Percentiles rank a stretch among this genome's conserved stretches.
Evolutionary conservation across 2,113 vertebrate species (phyloP).

Genomic region (Meleagris gallopavo): DNA sequence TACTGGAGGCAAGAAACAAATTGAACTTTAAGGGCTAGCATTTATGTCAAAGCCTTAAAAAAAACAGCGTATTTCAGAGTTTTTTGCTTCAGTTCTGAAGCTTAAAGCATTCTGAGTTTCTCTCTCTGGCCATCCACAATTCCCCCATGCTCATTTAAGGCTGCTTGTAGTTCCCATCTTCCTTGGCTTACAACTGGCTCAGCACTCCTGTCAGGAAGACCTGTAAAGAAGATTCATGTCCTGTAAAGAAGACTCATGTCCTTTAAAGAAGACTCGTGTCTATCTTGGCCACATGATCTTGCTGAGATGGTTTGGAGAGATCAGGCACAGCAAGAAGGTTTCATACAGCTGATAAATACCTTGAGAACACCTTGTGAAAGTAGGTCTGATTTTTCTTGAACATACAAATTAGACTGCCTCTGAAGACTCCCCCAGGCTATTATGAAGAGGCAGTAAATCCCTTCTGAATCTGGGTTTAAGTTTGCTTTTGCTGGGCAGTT

Average conservation of each 20-base stretch:
- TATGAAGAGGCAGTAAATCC: not conserved
- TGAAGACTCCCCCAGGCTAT: not conserved
- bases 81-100: not conserved
- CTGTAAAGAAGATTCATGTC: too few relatives aligned
- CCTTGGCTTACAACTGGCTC: not conserved
- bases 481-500: not conserved
- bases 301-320: not conserved
- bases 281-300: not conserved
- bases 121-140: not conserved
- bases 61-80: not conserved
- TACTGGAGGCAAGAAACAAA: not conserved
- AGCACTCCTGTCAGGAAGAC: not conserved
- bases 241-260: too few relatives aligned
- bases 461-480: not conserved
- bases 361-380: not conserved
- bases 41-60: not conserved
- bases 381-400: not conserved
- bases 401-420: not conserved
- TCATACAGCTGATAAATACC: not conserved
- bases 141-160: not conserved
- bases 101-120: not conserved
- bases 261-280: not conserved
- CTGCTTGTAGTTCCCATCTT: not conserved
- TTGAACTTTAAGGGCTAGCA: not conserved
- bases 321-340: not conserved